Percentiles rank a stretch among this genome's conserved stretches.
Conservation (phyloP, 2,797 vertebrate species). For the Poliocrania exsul region DNA sequence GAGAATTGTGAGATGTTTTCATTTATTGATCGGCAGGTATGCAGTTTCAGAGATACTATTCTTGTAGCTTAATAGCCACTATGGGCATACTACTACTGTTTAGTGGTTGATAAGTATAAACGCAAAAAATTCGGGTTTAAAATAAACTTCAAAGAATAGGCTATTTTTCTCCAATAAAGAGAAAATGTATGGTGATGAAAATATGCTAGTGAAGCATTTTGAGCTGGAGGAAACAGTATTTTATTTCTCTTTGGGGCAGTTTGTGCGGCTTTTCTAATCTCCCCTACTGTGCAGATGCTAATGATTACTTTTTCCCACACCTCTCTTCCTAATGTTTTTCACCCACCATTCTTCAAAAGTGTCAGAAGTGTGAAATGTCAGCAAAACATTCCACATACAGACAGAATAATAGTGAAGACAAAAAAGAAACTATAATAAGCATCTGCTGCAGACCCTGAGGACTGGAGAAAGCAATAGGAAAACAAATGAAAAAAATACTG, state of each 20-base stretch:
- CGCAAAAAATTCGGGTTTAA: neutral
- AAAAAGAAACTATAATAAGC: conserved; percentile 7
- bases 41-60: neutral
- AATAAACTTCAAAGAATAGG: neutral
- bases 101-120: neutral
- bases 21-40: neutral
- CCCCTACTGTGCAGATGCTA: neutral
- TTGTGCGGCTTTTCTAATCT: neutral
- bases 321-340: neutral
- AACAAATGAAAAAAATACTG: neutral
- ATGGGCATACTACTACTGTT: neutral
- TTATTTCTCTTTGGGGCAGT: neutral
- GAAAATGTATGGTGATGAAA: neutral
- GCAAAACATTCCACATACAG: neutral
- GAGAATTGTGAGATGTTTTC: neutral
- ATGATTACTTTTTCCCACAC: neutral
- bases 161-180: neutral
- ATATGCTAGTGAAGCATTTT: neutral
- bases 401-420: neutral
- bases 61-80: neutral
- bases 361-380: conserved; percentile 1
- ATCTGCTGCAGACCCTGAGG: neutral
- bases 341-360: neutral
- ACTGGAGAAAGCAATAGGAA: neutral
- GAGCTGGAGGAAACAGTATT: neutral